Base-by-base conservation (phyloP, 1,140 invertebrate species). In the Thaumetopoea pityocampa region DNA sequence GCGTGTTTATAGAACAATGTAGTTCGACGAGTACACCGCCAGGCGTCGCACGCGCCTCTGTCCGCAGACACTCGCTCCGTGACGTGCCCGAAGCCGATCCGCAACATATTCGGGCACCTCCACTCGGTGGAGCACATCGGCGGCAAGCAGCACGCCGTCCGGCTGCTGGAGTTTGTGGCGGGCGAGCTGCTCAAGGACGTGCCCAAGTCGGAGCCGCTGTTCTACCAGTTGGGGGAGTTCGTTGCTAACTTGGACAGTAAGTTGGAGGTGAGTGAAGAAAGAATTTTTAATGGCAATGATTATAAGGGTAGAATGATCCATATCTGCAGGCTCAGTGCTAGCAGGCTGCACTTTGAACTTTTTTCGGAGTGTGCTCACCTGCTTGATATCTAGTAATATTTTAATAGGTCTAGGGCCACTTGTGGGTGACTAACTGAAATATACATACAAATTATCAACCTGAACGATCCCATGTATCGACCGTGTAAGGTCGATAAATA, bases 151-250 rank as follows among this genome's bases (percentile, higher is more conserved):
- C 89, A 95, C 67, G 86, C 91, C 0, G 90, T 96, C 0, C 86
- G 92, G 11, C 79, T 96, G 1, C 59, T 96, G 44, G 89, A 91
- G 27, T 96, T 88, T 61, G 85, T 92, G 7, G 89, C 92, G 0
- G 95, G 95, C 0, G 85, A 88, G 30, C 81, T 93, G 26, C 74
- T 96, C 5, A 76, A 83, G 15, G 77, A 90, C 18, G 87, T 90
- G 1, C 81, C 88, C 0, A 74, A 76, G 15, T 88, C 88, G 0
- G 72, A 87, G 2, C 68, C 89, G 26, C 65, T 95, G 2, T 86
- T 93, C 26, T 90, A 89, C 51, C 88, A 94, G 51, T 77, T 90
- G 8, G 95, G 95, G 1, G 81, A 87, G 61, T 92, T 90, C 37
- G 69, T 90, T 0, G 92, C 90, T 1, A 88, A 88, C 45, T 52